A percentile compares a stretch with the other conserved stretches of the same genome.
Evolutionary conservation across 2,113 vertebrate genomes (phyloP).

Genomic region (Isurus oxyrinchus): DNA sequence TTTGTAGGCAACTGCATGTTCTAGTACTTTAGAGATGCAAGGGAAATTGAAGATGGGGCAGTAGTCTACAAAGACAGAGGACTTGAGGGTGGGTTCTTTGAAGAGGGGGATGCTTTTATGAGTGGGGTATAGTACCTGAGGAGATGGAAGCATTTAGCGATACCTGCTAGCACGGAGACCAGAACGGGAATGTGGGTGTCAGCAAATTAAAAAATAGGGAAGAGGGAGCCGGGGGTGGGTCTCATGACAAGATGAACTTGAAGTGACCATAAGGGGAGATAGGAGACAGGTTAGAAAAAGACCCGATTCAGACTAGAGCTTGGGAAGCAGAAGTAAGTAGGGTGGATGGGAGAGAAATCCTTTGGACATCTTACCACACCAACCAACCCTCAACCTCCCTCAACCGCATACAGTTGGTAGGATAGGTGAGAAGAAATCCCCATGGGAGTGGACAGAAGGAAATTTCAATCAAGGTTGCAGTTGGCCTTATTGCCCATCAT

Average conservation of each 20-base stretch:
- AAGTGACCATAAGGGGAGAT: no score
- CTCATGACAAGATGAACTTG: no score
- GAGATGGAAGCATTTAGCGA: no score
- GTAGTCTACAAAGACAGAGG: neutral
- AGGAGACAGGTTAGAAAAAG: no score
- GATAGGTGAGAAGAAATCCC: neutral
- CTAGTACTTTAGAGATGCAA: neutral
- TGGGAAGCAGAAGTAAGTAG: neutral
- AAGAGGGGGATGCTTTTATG: no score
- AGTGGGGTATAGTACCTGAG: no score
- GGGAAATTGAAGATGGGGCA: neutral
- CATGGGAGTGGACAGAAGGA: neutral
- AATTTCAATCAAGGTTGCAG: neutral
- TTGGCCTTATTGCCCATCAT: neutral
- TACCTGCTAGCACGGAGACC: no score
- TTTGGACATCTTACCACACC: neutral
- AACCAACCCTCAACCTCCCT: no score
- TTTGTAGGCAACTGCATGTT: neutral
- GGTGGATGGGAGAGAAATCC: neutral
- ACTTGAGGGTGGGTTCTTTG: neutral
- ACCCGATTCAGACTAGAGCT: no score
- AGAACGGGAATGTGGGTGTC: no score
- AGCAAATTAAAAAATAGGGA: no score
- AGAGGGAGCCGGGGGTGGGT: no score
- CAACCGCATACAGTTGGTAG: neutral